Evolutionary conservation across 2,797 vertebrate genomes (phyloP), one percentile per base, ranked within the genome.

Genomic region (Acrossocheilus fasciatus): DNA sequence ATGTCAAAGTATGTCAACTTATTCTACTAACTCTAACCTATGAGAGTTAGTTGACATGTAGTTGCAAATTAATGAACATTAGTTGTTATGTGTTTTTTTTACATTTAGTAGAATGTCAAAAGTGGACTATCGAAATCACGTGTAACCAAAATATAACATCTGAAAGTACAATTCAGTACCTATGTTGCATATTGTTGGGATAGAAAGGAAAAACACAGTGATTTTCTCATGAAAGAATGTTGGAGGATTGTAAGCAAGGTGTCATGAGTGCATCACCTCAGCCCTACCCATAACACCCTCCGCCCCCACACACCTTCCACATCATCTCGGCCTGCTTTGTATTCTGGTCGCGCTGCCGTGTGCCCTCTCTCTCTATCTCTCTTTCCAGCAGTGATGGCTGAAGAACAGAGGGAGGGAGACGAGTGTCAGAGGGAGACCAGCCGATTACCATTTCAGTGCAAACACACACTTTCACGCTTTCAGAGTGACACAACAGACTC

Each of bases 311-410:
- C 83, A 93, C 90, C 92, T 86, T 89, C 87, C 88, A 89, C 92
- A 93, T 90, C 89, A 91, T 90, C 91, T 87, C 82, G 83, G 86
- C 87, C 91, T 92, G 92, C 88, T 94, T 93, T 92, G 89, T 92
- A 93, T 94, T 93, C 92, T 89, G 89, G 89, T 91, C 90, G 85
- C 82, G 89, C 82, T 92, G 54, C 57, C 0, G 70, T 43, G 47
- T 47, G 45, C 41, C 6, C 23, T 54, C 34, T 89, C 82, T 87
- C 66, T 74, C 89, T 81, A 84, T 88, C 91, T 90, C 88, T 90
- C 93, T 93, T 92, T 92, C 91, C 88, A 89, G 87, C 89, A 91
- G 88, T 88, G 90, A 94, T 88, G 87, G 89, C 88, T 89, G 87
- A 86, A 90, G 90, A 93, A 93, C 68, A 89, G 88, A 92, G 90